A percentile compares a stretch with the other conserved stretches of the same genome.
These are phyloP conservation scores for Harpagifer antarcticus DNA, from an alignment of 2,797 vertebrate genomes.

Conservation along the genomic window DNA sequence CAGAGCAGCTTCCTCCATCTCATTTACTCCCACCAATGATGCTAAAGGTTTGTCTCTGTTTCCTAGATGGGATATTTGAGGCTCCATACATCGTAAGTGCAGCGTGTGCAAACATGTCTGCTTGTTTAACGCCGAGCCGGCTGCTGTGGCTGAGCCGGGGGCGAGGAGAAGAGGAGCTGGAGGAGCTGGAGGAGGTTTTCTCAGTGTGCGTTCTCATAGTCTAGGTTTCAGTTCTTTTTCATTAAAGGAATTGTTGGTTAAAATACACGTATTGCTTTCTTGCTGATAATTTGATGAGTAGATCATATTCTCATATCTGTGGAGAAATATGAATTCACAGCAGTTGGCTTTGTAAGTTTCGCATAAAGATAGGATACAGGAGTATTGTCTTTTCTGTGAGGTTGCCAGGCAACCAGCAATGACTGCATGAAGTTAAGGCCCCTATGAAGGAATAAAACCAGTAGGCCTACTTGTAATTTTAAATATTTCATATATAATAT, in stretches of 20 bases:
- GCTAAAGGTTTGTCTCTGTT: slow-evolving; percentile 12
- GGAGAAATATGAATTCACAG: slow-evolving; percentile 1
- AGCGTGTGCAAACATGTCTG: slow-evolving; percentile 23
- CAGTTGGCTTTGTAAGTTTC: neutral
- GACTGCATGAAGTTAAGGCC: slow-evolving; percentile 1
- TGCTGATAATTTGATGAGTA: neutral
- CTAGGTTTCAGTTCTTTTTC: slow-evolving; percentile 18
- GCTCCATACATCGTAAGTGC: slow-evolving; percentile 13
- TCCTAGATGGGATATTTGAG: slow-evolving; percentile 1
- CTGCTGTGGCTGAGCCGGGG: slow-evolving; percentile 24
- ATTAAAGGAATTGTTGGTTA: slow-evolving; percentile 11
- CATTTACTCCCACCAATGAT: slow-evolving; percentile 37
- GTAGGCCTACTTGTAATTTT: neutral
- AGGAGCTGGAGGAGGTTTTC: slow-evolving; percentile 30
- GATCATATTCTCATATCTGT: neutral
- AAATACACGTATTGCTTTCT: neutral
- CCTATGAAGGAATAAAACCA: neutral
- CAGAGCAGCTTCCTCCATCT: slow-evolving; percentile 25
- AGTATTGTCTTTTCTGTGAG: slow-evolving; percentile 14
- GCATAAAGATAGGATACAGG: slow-evolving; percentile 14
- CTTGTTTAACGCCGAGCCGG: slow-evolving; percentile 35
- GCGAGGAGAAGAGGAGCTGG: slow-evolving; percentile 7
- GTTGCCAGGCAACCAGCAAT: slow-evolving; percentile 27
- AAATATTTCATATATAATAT: neutral
- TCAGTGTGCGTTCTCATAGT: slow-evolving; percentile 7